Evolutionary conservation across 2,113 vertebrate species (phyloP), one percentile per base, ranked within the genome.

Genomic region (Odontophorus gujanensis): DNA sequence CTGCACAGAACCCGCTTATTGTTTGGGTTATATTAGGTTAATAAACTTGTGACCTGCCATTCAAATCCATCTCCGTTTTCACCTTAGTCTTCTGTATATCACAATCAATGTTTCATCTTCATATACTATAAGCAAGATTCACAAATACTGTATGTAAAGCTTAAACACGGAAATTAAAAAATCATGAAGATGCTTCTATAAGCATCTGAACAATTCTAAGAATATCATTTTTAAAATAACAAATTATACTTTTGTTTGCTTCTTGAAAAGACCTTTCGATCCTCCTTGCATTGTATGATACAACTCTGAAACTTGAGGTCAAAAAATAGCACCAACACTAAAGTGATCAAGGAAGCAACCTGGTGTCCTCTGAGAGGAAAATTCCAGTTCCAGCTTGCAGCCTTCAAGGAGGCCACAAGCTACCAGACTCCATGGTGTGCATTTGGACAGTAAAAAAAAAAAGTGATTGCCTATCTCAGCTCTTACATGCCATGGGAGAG

Each of bases 111-210:
- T 45, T 92, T 79, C 78, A 68, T 57, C 75, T 59, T 61, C 38
- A 86, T 68, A 61, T 36, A 88, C 32, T 48, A 38, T 51, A 53
- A 87, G 75, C 6, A 69, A 72, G n/a, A 72, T 47, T 79, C 25
- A 79, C 6, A 4, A 79, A 75, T 62, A 65, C 4, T 26, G 11
- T 51, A 53, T 0, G 6, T 28, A 72, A 93, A 94, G 25, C n/a
- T n/a, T 79, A 73, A 80, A 74, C 24, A 45, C 1, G 26, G 22
- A 91, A 85, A 93, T 59, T 61, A 80, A 94, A 92, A 94, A 76
- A 66, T 66, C 58, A 77, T 67, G 55, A 94, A 66, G 72, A 67
- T 1, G 0, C 38, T 85, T 74, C 65, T n/a, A 38, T 34, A 85
- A 87, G 74, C 32, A 26, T 74, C 85, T 81, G 57, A 93, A 77